Conservation (phyloP, 2,888 invertebrate species). For the Lomographa bimaculata region DNA sequence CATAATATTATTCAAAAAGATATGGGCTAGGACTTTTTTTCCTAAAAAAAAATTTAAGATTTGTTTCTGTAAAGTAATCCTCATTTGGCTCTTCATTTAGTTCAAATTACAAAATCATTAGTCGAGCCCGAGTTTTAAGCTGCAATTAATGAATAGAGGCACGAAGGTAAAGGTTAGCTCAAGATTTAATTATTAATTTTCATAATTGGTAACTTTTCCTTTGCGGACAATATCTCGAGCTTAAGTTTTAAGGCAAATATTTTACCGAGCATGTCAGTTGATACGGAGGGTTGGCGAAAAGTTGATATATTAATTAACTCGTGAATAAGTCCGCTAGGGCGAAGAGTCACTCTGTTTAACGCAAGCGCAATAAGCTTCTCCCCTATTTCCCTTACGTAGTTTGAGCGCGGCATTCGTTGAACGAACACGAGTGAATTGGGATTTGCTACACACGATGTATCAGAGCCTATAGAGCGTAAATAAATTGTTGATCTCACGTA, state of each 20-base stretch:
- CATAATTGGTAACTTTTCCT: conserved; percentile 42
- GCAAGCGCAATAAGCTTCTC: conserved; percentile 68
- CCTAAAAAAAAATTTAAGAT: no score
- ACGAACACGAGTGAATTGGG: conserved; percentile 45
- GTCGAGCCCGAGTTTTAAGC: conserved; percentile 38
- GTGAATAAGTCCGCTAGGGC: conserved; percentile 76
- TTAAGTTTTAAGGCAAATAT: conserved; percentile 54
- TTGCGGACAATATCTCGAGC: conserved; percentile 33
- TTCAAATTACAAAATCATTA: conserved; percentile 46
- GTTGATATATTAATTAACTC: conserved; percentile 82
- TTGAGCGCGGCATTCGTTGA: conserved; percentile 54
- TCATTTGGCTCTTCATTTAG: conserved; percentile 29
- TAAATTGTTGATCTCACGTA: conserved; percentile 46
- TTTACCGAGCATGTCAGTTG: conserved; percentile 75
- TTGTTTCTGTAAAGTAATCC: conserved; percentile 15
- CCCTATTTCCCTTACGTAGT: conserved; percentile 75
- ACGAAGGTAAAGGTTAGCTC: conserved; percentile 42
- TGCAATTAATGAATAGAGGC: conserved; percentile 48
- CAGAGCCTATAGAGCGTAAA: conserved; percentile 49
- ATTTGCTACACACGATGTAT: conserved; percentile 44
- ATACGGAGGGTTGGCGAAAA: conserved; percentile 71
- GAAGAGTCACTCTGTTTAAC: conserved; percentile 75
- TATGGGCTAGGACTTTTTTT: no score
- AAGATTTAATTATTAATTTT: conserved; percentile 52
- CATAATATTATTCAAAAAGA: no score